A percentile compares a stretch with the other conserved stretches of the same genome.
Evolutionary conservation across 2,797 vertebrate species (phyloP).

Genomic region (Diplodus sargus): DNA sequence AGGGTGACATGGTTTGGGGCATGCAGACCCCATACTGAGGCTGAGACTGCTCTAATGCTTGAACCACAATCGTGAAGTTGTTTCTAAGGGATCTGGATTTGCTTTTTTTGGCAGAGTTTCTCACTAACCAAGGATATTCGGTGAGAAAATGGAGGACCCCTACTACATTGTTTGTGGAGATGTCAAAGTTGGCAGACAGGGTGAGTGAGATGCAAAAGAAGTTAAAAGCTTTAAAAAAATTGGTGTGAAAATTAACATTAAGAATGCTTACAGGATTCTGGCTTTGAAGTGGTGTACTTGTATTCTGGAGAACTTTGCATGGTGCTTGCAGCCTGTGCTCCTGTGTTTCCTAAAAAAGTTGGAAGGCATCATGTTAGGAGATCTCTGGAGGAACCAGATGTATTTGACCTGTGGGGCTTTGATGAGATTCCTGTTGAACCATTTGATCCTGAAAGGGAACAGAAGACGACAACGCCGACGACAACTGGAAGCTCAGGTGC

Average conservation of each 20-base stretch:
- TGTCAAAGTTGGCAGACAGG: conserved; percentile 1
- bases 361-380: not conserved
- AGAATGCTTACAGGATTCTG: conserved; percentile 23
- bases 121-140: not conserved
- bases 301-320: conserved; percentile 21
- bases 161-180: conserved; percentile 9
- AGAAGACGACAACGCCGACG: not conserved
- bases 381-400: not conserved
- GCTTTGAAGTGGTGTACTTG: conserved; percentile 33
- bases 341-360: not conserved
- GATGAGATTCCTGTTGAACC: not conserved
- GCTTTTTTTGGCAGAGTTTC: conserved; percentile 6
- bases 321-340: conserved; percentile 4
- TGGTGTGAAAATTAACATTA: not conserved
- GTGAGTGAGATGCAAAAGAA: conserved; percentile 6
- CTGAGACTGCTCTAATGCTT: not conserved
- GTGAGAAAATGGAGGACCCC: conserved; percentile 15
- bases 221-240: no score
- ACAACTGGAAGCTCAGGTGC: not conserved
- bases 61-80: no score
- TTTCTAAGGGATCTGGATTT: no score
- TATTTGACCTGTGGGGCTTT: conserved; percentile 7
- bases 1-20: not conserved
- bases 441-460: not conserved
- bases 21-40: no score